Conservation (phyloP, 2,888 invertebrate species). For the Agrochola lota region DNA sequence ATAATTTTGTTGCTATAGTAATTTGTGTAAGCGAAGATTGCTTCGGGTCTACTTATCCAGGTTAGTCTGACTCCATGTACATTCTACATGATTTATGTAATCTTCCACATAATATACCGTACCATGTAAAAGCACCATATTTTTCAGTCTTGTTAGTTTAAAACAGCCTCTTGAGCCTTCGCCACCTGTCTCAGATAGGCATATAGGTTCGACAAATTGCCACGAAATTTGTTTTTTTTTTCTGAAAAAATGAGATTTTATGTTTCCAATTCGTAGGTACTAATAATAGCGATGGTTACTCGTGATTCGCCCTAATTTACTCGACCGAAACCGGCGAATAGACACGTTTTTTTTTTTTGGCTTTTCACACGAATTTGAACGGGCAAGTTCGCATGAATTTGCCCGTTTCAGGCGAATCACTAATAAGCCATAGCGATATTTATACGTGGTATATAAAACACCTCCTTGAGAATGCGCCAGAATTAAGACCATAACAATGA, state of each 20-base stretch:
- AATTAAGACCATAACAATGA: neutral
- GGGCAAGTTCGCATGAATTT: no score
- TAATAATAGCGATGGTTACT: no score
- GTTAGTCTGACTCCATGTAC: neutral
- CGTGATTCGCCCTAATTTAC: no score
- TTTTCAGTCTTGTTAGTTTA: neutral
- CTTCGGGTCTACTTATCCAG: neutral
- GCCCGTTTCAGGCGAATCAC: no score
- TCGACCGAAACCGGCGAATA: no score
- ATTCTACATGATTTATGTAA: neutral
- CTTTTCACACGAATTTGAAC: no score
- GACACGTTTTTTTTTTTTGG: no score
- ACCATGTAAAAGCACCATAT: neutral
- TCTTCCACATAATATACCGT: neutral
- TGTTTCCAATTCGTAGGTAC: neutral
- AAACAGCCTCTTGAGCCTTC: neutral
- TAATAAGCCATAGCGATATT: neutral
- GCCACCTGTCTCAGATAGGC: neutral
- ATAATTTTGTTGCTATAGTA: neutral
- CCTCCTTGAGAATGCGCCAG: neutral
- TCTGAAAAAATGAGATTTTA: neutral
- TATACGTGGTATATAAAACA: neutral
- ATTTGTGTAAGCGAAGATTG: neutral
- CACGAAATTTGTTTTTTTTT: neutral
- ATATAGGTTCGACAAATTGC: slow-evolving; percentile 5